Conservation (phyloP, 1,140 invertebrate species). For the Pemphigus obesinymphae region DNA sequence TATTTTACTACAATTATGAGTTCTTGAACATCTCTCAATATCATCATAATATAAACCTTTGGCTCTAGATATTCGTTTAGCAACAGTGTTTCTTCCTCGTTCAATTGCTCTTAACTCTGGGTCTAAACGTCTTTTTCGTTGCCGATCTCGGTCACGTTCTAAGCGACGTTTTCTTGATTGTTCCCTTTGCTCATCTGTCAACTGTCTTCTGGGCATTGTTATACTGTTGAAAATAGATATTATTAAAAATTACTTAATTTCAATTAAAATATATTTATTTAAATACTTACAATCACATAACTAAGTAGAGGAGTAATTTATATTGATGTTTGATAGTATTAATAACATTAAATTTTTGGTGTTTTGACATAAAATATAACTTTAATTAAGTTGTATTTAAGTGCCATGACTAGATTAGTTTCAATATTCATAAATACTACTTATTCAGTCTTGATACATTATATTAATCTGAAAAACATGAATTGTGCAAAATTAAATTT, state of each 20-base stretch:
- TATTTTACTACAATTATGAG: neutral
- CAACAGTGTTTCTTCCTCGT: conserved; percentile 18
- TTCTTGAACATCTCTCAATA: neutral
- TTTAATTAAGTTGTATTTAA: neutral
- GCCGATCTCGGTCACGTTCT: conserved; percentile 28
- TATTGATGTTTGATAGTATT: neutral
- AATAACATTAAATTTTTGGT: neutral
- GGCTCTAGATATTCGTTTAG: conserved; percentile 29
- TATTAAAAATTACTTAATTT: neutral
- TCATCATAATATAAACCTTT: neutral
- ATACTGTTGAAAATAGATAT: neutral
- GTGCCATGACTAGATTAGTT: neutral
- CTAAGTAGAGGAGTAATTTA: neutral
- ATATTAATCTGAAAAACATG: neutral
- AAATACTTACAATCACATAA: conserved; percentile 21
- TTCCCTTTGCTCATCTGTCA: conserved; percentile 19
- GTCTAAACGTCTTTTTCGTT: conserved; percentile 13
- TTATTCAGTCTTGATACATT: neutral
- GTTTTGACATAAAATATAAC: neutral
- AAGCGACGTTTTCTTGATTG: conserved; percentile 25
- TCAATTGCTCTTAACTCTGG: conserved; percentile 23
- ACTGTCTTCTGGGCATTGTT: conserved; percentile 17
- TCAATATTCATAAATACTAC: neutral
- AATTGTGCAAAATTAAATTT: too few species aligned
- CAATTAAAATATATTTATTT: neutral